Evolutionary conservation across 2,888 invertebrate species (phyloP), one percentile per base, ranked within the genome.

Genomic region (Drosophila cracens): DNA sequence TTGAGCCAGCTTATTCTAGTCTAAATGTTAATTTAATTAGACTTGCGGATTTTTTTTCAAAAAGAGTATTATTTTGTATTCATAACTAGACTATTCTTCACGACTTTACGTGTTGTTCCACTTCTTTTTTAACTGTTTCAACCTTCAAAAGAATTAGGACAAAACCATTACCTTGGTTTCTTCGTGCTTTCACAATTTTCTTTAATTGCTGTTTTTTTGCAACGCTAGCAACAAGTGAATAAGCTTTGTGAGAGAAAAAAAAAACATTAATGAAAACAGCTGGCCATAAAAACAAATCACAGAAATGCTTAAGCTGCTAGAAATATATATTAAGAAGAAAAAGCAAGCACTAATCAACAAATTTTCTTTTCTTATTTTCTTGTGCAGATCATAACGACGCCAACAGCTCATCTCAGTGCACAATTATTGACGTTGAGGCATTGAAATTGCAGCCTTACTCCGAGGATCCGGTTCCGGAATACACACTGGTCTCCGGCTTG

Each of bases 401-500:
- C n/a, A 82, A 67, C 33, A 78, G 81, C 49, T 87, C 90, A 34
- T 67, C 83, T 43, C 87, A 86, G 68, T 90, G 87, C 78, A 83
- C 88, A 60, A 82, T 89, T 54, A 76, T 86, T 51, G 93, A 93
- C 64, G 86, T 90, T n/a, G 93, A 93, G 83, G 90, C 92, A 43
- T 76, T 90, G 54, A 93, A 93, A 81, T 57, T 93, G 33, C 91
- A 91, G 52, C 83, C 90, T 57, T 91, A 92, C 60, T 90, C 93
- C n/a, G 92, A 93, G 51, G 95, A 95, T 83, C 94, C 94, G 16
- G 92, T 95, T 72, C 95, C 95, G 38, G 95, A 94, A 83, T 95
- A 95, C 89, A 95, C 95, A 13, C 92, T 95, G 59, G 95, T 95
- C 51, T 95, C 95, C 29, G 95, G 95, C 18, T 90, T 95, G 61